Percentiles rank a stretch among this genome's conserved stretches.
Evolutionary conservation across 2,113 vertebrate genomes (phyloP).

Genomic region (Steatornis caripensis): DNA sequence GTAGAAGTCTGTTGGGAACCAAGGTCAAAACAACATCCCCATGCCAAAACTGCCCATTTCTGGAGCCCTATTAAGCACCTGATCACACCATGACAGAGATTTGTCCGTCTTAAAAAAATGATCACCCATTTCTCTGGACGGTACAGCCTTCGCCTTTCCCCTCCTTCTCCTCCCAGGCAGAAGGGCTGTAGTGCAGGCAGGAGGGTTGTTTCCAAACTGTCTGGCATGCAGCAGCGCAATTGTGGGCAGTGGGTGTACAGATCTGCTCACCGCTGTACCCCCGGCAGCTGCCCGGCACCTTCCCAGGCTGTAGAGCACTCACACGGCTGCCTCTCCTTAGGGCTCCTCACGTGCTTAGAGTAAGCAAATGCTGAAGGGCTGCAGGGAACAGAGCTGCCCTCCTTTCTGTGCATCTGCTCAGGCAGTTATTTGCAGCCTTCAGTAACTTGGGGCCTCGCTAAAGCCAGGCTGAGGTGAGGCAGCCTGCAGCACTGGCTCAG

Average conservation of each 20-base stretch:
- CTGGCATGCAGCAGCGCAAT: fast-evolving
- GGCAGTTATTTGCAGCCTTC: background rate
- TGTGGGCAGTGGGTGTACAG: background rate
- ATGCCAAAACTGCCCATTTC: background rate
- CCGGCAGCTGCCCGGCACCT: background rate
- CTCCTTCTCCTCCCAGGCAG: background rate
- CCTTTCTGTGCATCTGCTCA: background rate
- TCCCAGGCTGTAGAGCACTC: background rate
- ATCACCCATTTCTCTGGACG: fast-evolving
- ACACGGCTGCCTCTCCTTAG: background rate
- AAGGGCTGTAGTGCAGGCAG: fast-evolving
- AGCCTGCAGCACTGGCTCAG: background rate
- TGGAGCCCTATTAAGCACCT: background rate
- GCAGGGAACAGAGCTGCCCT: background rate
- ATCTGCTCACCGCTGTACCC: background rate
- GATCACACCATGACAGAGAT: background rate
- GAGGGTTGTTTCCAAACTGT: background rate
- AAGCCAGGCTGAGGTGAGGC: background rate
- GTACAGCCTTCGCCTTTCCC: background rate
- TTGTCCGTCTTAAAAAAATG: background rate
- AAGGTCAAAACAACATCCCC: background rate
- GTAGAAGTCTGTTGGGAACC: background rate
- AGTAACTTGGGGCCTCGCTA: background rate
- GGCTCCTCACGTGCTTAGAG: background rate
- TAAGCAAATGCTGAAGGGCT: background rate